Evolutionary conservation across 2,113 vertebrate species (phyloP).

Genomic region (Halichoerus grypus): DNA sequence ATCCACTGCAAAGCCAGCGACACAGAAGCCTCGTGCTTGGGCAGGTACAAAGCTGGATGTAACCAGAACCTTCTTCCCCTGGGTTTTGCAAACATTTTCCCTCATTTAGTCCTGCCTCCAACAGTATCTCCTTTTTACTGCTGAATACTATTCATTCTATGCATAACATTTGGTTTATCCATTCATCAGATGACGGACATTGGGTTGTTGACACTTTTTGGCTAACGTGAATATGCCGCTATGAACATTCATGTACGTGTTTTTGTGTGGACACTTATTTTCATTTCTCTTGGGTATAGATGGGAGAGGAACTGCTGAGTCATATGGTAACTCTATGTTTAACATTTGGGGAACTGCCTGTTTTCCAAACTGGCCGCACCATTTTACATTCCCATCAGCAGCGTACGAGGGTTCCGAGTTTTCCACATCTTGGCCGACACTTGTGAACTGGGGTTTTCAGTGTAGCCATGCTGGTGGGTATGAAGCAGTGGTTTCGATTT

Average conservation of each 20-base stretch:
- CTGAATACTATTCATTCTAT: background rate
- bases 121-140: background rate
- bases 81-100: background rate
- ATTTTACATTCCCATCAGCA: background rate
- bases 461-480: background rate
- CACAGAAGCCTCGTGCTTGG: background rate
- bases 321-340: background rate
- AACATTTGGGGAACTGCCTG: background rate
- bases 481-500: background rate
- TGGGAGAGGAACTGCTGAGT: background rate
- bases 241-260: background rate
- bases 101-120: background rate
- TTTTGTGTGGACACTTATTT: background rate
- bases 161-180: background rate
- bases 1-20: slow-evolving; percentile 61
- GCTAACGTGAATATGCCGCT: background rate
- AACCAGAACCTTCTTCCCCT: slow-evolving; percentile 59
- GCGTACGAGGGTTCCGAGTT: background rate
- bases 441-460: background rate
- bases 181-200: background rate
- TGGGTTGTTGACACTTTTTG: background rate
- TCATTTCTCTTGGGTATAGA: background rate
- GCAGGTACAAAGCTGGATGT: slow-evolving; percentile 17
- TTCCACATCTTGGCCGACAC: background rate
- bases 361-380: background rate